phyloP scores from a whole-genome alignment of 30 jellyfish, hydroid and myxozoan species.

The Rhopilema esculentum region DNA sequence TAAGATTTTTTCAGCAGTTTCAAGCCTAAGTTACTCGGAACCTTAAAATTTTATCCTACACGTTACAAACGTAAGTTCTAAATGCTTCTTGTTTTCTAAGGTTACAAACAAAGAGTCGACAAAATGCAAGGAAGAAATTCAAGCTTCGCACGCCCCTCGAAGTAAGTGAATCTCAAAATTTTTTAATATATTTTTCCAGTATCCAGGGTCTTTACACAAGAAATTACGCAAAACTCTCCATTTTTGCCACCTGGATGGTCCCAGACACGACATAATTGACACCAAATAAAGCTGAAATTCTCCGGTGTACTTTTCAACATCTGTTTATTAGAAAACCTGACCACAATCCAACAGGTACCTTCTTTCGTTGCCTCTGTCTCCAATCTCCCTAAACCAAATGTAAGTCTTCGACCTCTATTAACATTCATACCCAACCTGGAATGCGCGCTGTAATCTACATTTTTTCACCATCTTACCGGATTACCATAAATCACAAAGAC shows the following conservation, averaged over 20 bases:
- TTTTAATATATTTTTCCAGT: neutral
- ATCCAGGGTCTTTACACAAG: neutral
- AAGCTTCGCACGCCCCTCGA: conserved; percentile 26
- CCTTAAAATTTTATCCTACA: neutral
- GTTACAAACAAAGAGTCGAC: neutral
- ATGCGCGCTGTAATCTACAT: neutral
- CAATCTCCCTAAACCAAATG: neutral
- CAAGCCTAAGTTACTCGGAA: neutral
- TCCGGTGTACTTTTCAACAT: neutral
- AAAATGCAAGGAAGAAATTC: neutral
- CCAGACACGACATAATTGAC: neutral
- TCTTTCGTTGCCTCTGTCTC: neutral
- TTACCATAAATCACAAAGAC: neutral
- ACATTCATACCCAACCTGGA: neutral
- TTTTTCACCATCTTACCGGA: neutral
- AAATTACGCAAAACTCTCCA: neutral
- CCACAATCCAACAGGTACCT: neutral
- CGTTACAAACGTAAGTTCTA: neutral
- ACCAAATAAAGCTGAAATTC: neutral
- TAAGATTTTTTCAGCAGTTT: neutral
- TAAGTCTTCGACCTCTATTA: neutral
- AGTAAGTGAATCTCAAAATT: conserved; percentile 10
- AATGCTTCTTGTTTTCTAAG: neutral
- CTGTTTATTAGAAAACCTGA: neutral
- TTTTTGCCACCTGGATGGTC: neutral